Evolutionary conservation across 2,113 vertebrate genomes (phyloP), one percentile per base, ranked within the genome.

Genomic region (Pongo pygmaeus): DNA sequence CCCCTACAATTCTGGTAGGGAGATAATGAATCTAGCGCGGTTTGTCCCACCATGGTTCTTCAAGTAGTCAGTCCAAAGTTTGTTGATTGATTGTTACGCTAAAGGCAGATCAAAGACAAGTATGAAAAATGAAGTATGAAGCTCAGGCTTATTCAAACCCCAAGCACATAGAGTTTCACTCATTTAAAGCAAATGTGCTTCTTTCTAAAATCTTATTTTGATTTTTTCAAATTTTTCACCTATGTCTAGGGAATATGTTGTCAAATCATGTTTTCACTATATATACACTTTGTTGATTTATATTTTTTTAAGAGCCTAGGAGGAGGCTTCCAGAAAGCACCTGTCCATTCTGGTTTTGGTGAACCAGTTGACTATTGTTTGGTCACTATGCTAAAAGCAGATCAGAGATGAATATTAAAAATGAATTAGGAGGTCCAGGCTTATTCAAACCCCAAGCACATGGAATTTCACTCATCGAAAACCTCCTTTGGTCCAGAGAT

Each of bases 101-200:
- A 88, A 84, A 87, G 40, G 43, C n/a, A 67, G 79, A 88, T 95
- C 80, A 96, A 95, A 97, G 95, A 48, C 61, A 70, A 87, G 61
- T 84, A 70, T 81, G 90, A 59, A 89, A 93, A 92, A 85, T 84
- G 38, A 95, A 90, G 85, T 72, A 79, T 75, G n/a, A 95, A 52
- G 27, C 40, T 89, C 35, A 59, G 83, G 17, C 69, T 91, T 92
- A 55, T 86, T 96, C 67, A 55, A 79, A 84, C 22, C 61, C 92
- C 23, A 91, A 69, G 84, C 84, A 94, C 59, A 23, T 50, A 46
- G 69, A 86, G 8, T 72, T 91, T 85, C 40, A 84, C 59, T 83
- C 87, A 61, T 52, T 96, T 77, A 92, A 96, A 93, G 74, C 43
- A 83, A 96, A 93, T 64, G 48, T 55, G 52, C 46, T 91, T 90